These are phyloP conservation scores for Wiebesia pumilae DNA, from an alignment of 1,140 invertebrate genomes.

Conservation along the genomic window DNA sequence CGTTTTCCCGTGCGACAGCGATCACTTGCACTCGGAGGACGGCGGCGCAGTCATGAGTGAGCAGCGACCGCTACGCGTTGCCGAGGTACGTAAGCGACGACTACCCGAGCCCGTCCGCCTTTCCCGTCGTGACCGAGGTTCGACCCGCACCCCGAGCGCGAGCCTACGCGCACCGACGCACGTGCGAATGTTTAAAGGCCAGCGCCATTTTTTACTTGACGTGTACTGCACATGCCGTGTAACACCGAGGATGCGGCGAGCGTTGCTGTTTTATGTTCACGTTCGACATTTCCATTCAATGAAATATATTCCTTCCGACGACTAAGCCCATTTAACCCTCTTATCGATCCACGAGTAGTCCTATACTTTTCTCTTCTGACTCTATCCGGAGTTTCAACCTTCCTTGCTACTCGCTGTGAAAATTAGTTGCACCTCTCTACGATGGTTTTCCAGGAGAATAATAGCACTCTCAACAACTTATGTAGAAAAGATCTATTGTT, in stretches of 20 bases:
- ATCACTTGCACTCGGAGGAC: not conserved
- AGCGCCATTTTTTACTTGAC: slow-evolving; percentile 3
- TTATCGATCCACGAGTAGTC: not conserved
- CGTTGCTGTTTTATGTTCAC: not conserved
- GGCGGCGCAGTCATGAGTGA: not conserved
- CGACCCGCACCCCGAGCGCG: no score
- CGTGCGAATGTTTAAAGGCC: slow-evolving; percentile 17
- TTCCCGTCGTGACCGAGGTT: no score
- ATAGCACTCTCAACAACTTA: not conserved
- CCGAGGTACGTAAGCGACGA: slow-evolving; percentile 22
- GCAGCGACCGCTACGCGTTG: not conserved
- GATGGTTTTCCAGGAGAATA: not conserved
- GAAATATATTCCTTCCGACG: not conserved
- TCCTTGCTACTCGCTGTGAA: not conserved
- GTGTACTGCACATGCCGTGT: not conserved
- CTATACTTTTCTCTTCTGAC: not conserved
- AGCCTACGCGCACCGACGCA: not conserved
- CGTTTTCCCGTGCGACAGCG: not conserved
- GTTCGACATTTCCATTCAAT: not conserved
- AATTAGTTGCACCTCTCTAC: not conserved
- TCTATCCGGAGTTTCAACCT: not conserved
- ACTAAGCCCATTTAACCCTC: not conserved
- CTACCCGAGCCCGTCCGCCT: not conserved
- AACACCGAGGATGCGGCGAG: not conserved
- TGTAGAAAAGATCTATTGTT: not conserved